Evolutionary conservation across 2,797 vertebrate species (phyloP).

Genomic region (Takifugu ocellatus): DNA sequence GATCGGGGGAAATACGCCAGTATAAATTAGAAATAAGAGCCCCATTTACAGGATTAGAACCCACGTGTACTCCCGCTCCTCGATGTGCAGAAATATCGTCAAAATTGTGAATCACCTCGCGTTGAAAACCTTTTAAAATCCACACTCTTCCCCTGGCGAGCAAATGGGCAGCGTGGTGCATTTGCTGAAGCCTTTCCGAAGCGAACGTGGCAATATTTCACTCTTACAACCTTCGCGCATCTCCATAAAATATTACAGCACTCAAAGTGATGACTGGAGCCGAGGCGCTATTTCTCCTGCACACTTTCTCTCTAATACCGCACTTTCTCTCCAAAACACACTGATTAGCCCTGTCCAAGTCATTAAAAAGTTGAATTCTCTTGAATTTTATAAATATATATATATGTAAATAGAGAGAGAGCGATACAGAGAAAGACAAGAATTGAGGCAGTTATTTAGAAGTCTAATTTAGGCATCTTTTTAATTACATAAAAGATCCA

Average conservation of each 20-base stretch:
- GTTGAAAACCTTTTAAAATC: conserved; percentile 62
- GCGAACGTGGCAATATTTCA: conserved; percentile 72
- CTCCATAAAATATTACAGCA: conserved; percentile 76
- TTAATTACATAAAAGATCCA: background rate
- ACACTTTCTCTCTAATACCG: conserved; percentile 42
- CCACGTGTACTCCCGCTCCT: conserved; percentile 26
- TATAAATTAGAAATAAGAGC: conserved; percentile 50
- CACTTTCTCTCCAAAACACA: conserved; percentile 42
- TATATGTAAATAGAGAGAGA: background rate
- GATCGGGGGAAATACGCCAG: conserved; percentile 25
- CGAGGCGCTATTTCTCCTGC: conserved; percentile 15
- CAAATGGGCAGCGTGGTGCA: conserved; percentile 63
- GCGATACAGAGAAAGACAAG: too few species aligned
- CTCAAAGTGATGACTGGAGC: conserved; percentile 69
- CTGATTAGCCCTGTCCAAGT: conserved; percentile 15
- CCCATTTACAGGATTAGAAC: conserved; percentile 55
- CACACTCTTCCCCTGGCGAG: conserved; percentile 51
- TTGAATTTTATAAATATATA: background rate
- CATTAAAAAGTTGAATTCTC: background rate
- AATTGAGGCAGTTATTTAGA: too few species aligned
- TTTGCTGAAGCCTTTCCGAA: conserved; percentile 65
- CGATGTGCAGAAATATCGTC: conserved; percentile 46
- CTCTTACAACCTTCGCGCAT: conserved; percentile 68
- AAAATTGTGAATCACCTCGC: conserved; percentile 62
- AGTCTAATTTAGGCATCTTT: background rate